Conservation (phyloP, 1,140 invertebrate species). For the Brachionus rotundiformis region DNA sequence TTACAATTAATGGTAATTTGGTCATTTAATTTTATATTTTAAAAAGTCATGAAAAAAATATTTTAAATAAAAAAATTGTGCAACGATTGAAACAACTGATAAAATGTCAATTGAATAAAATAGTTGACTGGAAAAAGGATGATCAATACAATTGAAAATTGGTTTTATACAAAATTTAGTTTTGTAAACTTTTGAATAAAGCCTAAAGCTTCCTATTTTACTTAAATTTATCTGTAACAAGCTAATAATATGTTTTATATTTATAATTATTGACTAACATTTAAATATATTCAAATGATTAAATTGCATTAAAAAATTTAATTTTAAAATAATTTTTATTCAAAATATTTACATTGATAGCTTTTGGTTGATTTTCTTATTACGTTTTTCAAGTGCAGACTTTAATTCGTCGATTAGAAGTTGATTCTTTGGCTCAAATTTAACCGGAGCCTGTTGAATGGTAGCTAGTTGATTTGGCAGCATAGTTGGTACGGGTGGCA, state of each 20-base stretch:
- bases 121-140: no score
- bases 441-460: background rate
- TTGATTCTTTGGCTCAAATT: background rate
- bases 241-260: no score
- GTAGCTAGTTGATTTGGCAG: background rate
- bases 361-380: background rate
- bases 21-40: no score
- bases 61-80: no score
- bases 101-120: no score
- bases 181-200: background rate
- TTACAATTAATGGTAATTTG: no score
- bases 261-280: no score
- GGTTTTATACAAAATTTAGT: background rate
- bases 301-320: no score
- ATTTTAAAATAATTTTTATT: no score
- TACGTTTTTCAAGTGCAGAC: background rate
- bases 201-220: background rate
- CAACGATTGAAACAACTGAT: no score
- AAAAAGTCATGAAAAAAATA: no score
- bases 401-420: conserved; percentile 6
- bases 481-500: background rate
- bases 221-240: background rate
- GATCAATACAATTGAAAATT: background rate
- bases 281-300: no score
- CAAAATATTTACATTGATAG: background rate